Evolutionary conservation across 2,113 vertebrate species (phyloP).

Genomic region (Syngnathus typhle): DNA sequence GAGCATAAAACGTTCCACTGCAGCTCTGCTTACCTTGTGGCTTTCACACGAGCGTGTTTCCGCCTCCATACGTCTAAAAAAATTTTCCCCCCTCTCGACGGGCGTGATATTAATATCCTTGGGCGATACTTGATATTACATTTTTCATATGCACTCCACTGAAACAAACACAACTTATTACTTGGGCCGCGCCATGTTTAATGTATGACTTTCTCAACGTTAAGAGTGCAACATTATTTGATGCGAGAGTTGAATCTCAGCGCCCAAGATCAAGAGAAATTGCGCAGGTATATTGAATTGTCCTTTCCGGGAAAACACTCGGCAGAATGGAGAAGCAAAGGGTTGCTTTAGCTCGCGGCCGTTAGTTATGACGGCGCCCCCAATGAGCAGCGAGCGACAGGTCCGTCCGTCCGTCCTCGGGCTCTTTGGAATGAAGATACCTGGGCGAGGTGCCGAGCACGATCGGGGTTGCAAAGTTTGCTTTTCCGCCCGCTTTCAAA

Average conservation of each 20-base stretch:
- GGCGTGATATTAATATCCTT: background rate
- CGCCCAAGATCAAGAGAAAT: slow-evolving; percentile 42
- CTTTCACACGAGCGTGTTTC: background rate
- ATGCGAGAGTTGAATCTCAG: slow-evolving; percentile 59
- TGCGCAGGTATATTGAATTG: slow-evolving; percentile 65
- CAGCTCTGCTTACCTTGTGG: background rate
- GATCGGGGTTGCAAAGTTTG: background rate
- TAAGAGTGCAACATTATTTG: slow-evolving; percentile 45
- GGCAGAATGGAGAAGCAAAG: slow-evolving; percentile 53
- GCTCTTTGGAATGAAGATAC: slow-evolving; percentile 41
- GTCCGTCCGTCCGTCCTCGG: slow-evolving; percentile 48
- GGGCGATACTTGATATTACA: slow-evolving; percentile 36
- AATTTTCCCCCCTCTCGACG: no score
- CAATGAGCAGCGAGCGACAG: slow-evolving; percentile 44
- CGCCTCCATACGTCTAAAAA: background rate
- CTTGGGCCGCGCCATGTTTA: slow-evolving; percentile 42
- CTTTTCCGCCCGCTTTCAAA: no score
- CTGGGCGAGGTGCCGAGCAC: no score
- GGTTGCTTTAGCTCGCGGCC: slow-evolving; percentile 58
- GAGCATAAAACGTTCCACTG: background rate
- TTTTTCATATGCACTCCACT: slow-evolving; percentile 63
- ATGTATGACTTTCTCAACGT: slow-evolving; percentile 62
- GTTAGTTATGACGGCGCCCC: slow-evolving; percentile 46
- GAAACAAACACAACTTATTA: slow-evolving; percentile 66
- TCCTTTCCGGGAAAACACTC: slow-evolving; percentile 39